Evolutionary conservation across 2,113 vertebrate genomes (phyloP).

Genomic region (Gobiocypris rarus): DNA sequence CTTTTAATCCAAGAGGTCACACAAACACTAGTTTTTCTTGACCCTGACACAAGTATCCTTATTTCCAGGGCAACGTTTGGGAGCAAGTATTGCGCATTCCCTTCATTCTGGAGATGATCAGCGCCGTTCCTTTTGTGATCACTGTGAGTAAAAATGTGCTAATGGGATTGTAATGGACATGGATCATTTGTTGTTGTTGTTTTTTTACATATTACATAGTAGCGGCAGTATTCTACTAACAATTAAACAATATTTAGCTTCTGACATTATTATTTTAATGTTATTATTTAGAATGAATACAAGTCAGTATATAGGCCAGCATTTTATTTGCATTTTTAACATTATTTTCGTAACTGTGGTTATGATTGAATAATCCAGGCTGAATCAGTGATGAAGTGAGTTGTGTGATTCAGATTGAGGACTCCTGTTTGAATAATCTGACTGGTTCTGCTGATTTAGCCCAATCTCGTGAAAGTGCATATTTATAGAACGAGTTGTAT

Average conservation of each 20-base stretch:
- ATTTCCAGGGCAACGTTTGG: constrained; percentile 85
- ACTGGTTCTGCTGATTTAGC: no score
- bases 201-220: no score
- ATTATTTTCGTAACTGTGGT: neutral
- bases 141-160: constrained; percentile 75
- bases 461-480: no score
- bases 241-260: neutral
- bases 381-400: neutral
- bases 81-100: constrained; percentile 83
- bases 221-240: neutral
- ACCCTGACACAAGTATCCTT: constrained; percentile 48
- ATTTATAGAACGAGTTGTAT: no score
- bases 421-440: no score
- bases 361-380: neutral
- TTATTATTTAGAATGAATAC: neutral
- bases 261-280: neutral
- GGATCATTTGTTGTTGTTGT: neutral
- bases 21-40: constrained; percentile 63
- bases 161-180: neutral
- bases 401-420: neutral
- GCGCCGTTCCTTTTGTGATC: constrained; percentile 81
- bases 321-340: no score
- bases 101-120: constrained; percentile 86
- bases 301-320: no score
- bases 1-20: constrained; percentile 60